phyloP scores from a whole-genome alignment of 1,140 invertebrate species.

The Neotoxoptera formosana region DNA sequence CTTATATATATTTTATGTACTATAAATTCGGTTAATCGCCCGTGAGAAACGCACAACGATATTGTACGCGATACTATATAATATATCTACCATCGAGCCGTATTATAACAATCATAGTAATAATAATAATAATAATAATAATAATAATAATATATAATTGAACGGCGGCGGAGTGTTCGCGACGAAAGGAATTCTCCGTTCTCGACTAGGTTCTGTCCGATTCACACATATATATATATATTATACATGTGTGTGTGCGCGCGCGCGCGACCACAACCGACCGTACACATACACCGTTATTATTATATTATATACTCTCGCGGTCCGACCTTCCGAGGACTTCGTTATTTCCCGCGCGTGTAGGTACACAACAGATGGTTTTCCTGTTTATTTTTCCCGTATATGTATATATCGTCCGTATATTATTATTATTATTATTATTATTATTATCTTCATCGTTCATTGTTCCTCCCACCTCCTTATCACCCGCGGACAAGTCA shows the following conservation, averaged over 20 bases:
- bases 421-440: background rate
- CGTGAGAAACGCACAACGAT: constrained; percentile 5
- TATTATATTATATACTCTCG: background rate
- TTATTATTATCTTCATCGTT: background rate
- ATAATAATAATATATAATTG: constrained; percentile 17
- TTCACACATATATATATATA: background rate
- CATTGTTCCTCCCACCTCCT: background rate
- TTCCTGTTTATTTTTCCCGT: constrained; percentile 15
- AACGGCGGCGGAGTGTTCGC: constrained; percentile 22
- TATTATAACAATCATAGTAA: background rate
- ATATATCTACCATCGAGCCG: background rate
- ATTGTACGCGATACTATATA: background rate
- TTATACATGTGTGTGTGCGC: background rate
- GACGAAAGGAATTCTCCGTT: constrained; percentile 31
- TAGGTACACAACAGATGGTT: background rate
- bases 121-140: too few relatives aligned
- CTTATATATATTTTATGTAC: too few relatives aligned
- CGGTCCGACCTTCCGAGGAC: background rate
- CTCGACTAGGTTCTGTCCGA: constrained; percentile 33
- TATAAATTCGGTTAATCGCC: constrained; percentile 31
- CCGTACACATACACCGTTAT: background rate
- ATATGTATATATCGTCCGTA: background rate
- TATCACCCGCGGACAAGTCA: too few relatives aligned
- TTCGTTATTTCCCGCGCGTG: background rate
- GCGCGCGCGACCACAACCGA: background rate